Evolutionary conservation across 2,888 invertebrate genomes (phyloP).

Genomic region (Perizoma flavofasciatum): DNA sequence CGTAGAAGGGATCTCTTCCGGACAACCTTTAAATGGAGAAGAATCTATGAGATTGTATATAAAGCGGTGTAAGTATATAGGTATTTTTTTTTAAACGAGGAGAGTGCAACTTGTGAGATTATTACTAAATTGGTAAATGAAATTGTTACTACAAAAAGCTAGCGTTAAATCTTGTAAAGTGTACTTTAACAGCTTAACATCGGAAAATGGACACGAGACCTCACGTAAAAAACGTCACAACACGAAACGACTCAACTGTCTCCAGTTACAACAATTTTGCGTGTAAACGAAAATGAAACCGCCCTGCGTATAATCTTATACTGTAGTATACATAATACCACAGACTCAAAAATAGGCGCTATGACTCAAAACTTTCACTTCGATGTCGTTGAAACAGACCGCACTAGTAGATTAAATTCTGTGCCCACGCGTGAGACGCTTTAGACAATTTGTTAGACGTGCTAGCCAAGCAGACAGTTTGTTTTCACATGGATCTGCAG

Average conservation of each 20-base stretch:
- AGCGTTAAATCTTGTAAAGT: slow-evolving; percentile 3
- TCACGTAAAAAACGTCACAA: slow-evolving; percentile 20
- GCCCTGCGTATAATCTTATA: slow-evolving; percentile 32
- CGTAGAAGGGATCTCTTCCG: no score
- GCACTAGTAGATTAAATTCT: no score
- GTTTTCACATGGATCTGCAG: no score
- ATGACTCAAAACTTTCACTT: slow-evolving; percentile 4
- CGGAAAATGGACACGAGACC: slow-evolving; percentile 26
- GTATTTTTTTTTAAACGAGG: no score
- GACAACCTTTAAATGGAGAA: no score
- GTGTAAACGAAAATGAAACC: slow-evolving; percentile 75
- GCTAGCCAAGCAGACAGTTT: no score
- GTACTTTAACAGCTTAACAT: slow-evolving; percentile 18
- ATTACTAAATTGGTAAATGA: no score
- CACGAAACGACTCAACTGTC: slow-evolving; percentile 38
- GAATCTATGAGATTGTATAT: no score
- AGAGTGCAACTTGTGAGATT: no score
- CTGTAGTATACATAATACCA: slow-evolving; percentile 24
- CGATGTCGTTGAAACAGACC: background rate
- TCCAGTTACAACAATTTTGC: slow-evolving; percentile 70
- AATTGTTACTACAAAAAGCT: background rate
- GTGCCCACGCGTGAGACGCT: no score
- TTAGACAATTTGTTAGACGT: no score
- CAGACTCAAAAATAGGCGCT: background rate
- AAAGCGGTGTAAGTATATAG: no score